These are phyloP conservation scores for Axea sp. DNA, from an alignment of 2,888 invertebrate genomes.

Conservation along the genomic window DNA sequence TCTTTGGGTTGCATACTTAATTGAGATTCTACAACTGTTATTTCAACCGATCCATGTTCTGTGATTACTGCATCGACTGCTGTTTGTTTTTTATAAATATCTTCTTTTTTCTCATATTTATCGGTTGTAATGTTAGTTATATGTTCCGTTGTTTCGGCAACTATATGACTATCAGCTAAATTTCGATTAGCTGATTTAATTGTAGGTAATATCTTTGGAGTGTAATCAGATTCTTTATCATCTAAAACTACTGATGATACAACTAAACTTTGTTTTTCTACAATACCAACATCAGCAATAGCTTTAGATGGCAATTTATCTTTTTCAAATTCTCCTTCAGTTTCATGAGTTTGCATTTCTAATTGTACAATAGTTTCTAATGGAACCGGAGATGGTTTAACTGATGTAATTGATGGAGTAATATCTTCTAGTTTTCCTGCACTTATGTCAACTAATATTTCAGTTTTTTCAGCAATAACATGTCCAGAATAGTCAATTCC, in stretches of 20 bases:
- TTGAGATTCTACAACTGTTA: constrained; percentile 74
- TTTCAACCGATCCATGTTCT: constrained; percentile 70
- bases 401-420: constrained; percentile 76
- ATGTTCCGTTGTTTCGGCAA: constrained; percentile 75
- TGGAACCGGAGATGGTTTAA: constrained; percentile 81
- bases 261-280: constrained; percentile 73
- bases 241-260: constrained; percentile 75
- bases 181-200: constrained; percentile 68
- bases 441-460: constrained; percentile 79
- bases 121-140: constrained; percentile 76
- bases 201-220: constrained; percentile 76
- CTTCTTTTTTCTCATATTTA: constrained; percentile 69
- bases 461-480: constrained; percentile 81
- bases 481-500: constrained; percentile 79
- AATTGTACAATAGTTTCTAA: constrained; percentile 81
- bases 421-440: constrained; percentile 73
- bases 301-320: constrained; percentile 77
- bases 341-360: constrained; percentile 82
- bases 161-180: constrained; percentile 68
- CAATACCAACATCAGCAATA: constrained; percentile 70
- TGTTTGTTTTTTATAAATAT: constrained; percentile 55
- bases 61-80: constrained; percentile 72
- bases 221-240: constrained; percentile 80
- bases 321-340: constrained; percentile 79
- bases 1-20: constrained; percentile 69